These are phyloP conservation scores for Pseudeuparius sepicola DNA, from an alignment of 2,888 invertebrate genomes.

Conservation along the genomic window DNA sequence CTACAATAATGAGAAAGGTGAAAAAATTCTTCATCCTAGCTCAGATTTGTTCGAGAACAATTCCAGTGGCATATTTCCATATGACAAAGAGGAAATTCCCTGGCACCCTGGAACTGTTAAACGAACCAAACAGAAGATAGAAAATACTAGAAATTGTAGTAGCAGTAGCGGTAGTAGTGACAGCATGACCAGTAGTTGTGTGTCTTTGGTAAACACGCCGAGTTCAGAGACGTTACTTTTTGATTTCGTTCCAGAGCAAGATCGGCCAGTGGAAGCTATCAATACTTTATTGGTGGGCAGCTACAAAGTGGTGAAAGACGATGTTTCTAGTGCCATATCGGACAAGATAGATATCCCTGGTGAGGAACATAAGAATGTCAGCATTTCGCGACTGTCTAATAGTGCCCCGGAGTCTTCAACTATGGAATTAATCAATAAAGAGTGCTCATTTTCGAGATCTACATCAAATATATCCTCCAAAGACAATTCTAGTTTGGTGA, in stretches of 20 bases:
- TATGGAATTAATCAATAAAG: conserved; percentile 33
- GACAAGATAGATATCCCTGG: conserved; percentile 42
- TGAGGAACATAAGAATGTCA: conserved; percentile 25
- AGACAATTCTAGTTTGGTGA: conserved; percentile 38
- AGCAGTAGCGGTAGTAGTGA: conserved; percentile 27
- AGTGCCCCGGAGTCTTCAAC: conserved; percentile 53
- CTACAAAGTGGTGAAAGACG: conserved; percentile 24
- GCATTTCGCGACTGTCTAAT: conserved; percentile 45
- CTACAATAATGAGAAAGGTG: conserved; percentile 34
- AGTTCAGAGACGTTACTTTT: conserved; percentile 34
- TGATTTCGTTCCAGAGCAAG: conserved; percentile 24
- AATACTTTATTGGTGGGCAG: conserved; percentile 28
- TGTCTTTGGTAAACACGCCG: conserved; percentile 31
- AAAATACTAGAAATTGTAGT: too few species aligned
- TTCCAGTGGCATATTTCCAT: conserved; percentile 44
- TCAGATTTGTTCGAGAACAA: conserved; percentile 28
- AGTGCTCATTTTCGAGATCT: conserved; percentile 34
- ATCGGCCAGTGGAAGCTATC: conserved; percentile 28
- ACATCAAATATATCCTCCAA: conserved; percentile 36
- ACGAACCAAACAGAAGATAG: conserved; percentile 58
- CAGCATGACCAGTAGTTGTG: conserved; percentile 22
- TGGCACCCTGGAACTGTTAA: conserved; percentile 62
- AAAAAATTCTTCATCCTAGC: conserved; percentile 25
- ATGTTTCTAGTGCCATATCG: conserved; percentile 50
- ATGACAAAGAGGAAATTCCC: conserved; percentile 51